These are phyloP conservation scores for Lepidostoma basale DNA, from an alignment of 1,140 invertebrate species.

Conservation along the genomic window DNA sequence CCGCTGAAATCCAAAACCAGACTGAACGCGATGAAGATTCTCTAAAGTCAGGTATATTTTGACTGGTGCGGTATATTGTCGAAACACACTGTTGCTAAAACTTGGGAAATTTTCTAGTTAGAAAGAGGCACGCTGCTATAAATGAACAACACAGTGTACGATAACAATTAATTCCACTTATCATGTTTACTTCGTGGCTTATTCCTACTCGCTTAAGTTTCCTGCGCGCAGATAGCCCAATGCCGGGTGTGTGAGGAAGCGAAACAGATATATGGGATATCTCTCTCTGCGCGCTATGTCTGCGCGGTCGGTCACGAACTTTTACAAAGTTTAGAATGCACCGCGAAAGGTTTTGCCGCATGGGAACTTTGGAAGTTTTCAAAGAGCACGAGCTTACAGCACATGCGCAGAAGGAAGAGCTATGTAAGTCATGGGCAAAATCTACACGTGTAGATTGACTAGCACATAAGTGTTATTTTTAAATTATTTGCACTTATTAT, in stretches of 20 bases:
- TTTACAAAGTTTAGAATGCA: slow-evolving; percentile 20
- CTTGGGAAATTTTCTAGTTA: not conserved
- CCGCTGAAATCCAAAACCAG: slow-evolving; percentile 14
- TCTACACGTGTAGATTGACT: no score
- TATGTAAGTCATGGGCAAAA: no score
- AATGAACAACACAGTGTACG: no score
- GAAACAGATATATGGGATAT: not conserved
- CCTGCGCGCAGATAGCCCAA: not conserved
- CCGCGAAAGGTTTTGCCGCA: slow-evolving; percentile 13
- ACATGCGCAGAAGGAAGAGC: not conserved
- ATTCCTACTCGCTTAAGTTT: not conserved
- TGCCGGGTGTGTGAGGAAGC: not conserved
- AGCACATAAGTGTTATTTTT: no score
- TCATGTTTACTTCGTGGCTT: not conserved
- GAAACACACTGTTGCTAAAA: not conserved
- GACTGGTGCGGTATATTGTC: not conserved
- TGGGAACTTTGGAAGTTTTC: slow-evolving; percentile 11
- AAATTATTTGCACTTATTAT: no score
- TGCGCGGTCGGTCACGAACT: slow-evolving; percentile 6
- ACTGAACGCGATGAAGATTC: slow-evolving; percentile 19
- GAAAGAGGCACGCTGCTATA: no score
- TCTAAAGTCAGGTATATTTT: slow-evolving; percentile 31
- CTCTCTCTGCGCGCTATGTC: not conserved
- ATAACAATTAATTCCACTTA: no score
- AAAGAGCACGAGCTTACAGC: not conserved